Percentiles rank a stretch among this genome's conserved stretches.
phyloP scores from a whole-genome alignment of 2,113 vertebrate genomes.

The Ceuthmochares aereus region DNA sequence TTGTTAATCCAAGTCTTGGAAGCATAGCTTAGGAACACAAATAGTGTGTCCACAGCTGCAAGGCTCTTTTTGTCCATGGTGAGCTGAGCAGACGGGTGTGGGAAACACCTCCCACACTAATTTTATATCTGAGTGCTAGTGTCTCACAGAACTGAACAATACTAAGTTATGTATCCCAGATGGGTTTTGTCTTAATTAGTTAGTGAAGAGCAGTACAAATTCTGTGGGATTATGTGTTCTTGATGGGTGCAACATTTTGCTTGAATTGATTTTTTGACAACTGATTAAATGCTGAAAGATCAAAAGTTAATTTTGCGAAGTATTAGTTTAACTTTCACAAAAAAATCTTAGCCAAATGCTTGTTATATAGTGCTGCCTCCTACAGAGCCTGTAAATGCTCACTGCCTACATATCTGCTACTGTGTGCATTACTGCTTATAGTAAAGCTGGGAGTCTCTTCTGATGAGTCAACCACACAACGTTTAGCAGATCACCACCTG shows the following conservation, averaged over 20 bases:
- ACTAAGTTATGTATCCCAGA: not conserved
- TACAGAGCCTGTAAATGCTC: not conserved
- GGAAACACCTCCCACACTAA: not conserved
- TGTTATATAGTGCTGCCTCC: not conserved
- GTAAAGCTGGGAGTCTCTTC: not conserved
- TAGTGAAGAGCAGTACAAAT: not conserved
- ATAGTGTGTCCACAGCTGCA: not conserved
- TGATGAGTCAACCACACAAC: not conserved
- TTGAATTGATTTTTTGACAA: not conserved
- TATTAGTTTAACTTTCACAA: not conserved
- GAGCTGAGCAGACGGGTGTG: not conserved
- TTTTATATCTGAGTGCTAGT: not conserved
- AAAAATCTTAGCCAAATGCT: not conserved
- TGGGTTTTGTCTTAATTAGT: conserved; percentile 6
- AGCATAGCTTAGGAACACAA: not conserved
- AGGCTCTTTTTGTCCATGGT: not conserved
- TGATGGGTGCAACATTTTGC: not conserved
- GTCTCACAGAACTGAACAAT: conserved; percentile 1
- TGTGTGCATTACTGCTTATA: not conserved
- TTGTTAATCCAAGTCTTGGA: not conserved
- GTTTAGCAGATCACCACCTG: not conserved
- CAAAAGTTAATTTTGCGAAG: not conserved
- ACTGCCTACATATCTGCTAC: not conserved
- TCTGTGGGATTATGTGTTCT: not conserved
- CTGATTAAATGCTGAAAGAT: not conserved